Base-by-base conservation (phyloP, 2,797 vertebrate species). In the Capromys pilorides region DNA sequence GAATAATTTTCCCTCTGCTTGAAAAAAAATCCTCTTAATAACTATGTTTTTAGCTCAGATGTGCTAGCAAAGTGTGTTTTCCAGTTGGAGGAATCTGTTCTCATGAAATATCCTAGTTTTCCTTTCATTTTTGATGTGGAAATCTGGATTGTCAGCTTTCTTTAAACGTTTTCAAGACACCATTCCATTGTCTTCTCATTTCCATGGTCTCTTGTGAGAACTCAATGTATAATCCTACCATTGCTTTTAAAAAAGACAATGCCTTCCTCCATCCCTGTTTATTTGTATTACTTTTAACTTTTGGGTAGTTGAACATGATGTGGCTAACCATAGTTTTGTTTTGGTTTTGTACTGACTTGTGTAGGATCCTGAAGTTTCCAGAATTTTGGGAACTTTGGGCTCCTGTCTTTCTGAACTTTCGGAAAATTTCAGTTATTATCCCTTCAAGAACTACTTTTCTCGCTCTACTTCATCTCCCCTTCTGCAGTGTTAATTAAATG, bases 1-100 rank as follows among this genome's bases (percentile, higher is more conserved):
- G 69, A 19, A 89, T 88, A 41, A 49, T 59, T 94, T 96, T 94
- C 13, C 54, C 90, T 95, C 81, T 92, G 14, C 64, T 62, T 80
- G 3, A 16, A 92, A 84, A 33, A 84, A 87, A 87, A 77, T 91
- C 1, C 11, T 61, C 73, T 82, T 54, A 33, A 67, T 62, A 77
- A 84, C 81, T 79, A 88, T 51, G 73, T 83, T 78, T 69, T 57
- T 59, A 83, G 36, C 67, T 83, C 19, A 86, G 28, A 18, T 79
- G 10, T 66, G 49, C 49, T 93, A 45, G 45, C 49, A 69, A 85
- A 69, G 0, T 49, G 67, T 67, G 49, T 19, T 91, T 93, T 81
- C 5, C 8, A 45, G n/a, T 33, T 64, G 8, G 41, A 13, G 18
- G 14, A 12, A 3, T 71, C 69, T 57, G 12, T 83, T 49, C 67